Conservation (phyloP, 1,140 invertebrate genomes). For the Papilio aristodemus region DNA sequence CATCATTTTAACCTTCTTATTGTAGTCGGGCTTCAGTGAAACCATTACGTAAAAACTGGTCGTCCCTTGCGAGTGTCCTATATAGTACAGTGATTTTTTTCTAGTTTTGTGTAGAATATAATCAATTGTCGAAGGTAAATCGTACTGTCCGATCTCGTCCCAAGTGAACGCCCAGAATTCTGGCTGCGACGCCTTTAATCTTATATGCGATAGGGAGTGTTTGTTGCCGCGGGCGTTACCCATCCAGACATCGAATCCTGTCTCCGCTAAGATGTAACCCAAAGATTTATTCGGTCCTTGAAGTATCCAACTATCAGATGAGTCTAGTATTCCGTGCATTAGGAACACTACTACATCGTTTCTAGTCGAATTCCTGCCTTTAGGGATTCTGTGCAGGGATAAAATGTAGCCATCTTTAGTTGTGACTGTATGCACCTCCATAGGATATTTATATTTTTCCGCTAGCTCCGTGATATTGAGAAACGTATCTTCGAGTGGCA, state of each 20-base stretch:
- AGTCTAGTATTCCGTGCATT: conserved; percentile 85
- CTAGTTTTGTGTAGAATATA: conserved; percentile 81
- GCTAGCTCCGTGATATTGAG: conserved; percentile 63
- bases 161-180: conserved; percentile 81
- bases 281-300: conserved; percentile 77
- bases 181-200: conserved; percentile 55
- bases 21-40: conserved; percentile 83
- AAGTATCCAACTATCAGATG: conserved; percentile 82
- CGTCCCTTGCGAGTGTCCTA: conserved; percentile 83
- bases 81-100: conserved; percentile 80
- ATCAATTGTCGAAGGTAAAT: conserved; percentile 89
- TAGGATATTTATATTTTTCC: conserved; percentile 80
- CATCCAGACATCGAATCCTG: conserved; percentile 88
- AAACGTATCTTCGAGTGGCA: conserved; percentile 43
- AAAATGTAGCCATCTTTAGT: conserved; percentile 84
- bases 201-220: conserved; percentile 82
- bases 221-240: conserved; percentile 87
- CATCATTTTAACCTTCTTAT: conserved; percentile 82
- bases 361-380: conserved; percentile 43
- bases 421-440: conserved; percentile 79
- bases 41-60: conserved; percentile 78
- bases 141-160: conserved; percentile 88
- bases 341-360: conserved; percentile 77
- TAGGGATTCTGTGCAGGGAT: conserved; percentile 80
- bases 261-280: conserved; percentile 78